A percentile compares a stretch with the other conserved stretches of the same genome.
Conservation (phyloP, 2,888 invertebrate genomes). For the Paralinhomoeus sp. region DNA sequence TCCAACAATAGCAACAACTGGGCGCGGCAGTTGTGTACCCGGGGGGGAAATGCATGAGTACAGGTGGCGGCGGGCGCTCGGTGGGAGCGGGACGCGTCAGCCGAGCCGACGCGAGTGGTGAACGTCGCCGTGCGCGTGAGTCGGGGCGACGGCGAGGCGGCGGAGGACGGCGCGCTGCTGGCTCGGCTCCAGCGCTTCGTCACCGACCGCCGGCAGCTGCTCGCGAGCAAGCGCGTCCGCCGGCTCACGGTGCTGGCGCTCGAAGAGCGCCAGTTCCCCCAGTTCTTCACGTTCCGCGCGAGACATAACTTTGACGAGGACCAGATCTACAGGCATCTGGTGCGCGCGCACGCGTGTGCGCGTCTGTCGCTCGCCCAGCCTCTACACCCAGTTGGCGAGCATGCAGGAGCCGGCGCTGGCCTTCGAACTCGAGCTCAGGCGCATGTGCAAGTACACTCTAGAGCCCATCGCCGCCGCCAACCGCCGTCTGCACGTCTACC, state of each 20-base stretch:
- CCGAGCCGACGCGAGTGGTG: background rate
- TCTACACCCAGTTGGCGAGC: too few relatives aligned
- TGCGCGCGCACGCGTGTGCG: too few relatives aligned
- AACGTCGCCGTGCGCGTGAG: background rate
- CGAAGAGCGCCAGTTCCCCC: constrained; percentile 33
- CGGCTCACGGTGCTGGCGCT: constrained; percentile 72
- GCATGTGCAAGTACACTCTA: constrained; percentile 79
- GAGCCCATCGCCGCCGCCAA: constrained; percentile 86
- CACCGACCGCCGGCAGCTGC: background rate
- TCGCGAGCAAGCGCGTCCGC: constrained; percentile 40
- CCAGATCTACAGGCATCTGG: constrained; percentile 54
- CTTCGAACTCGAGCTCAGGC: constrained; percentile 79
- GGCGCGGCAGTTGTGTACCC: too few relatives aligned
- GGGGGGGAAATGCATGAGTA: too few relatives aligned
- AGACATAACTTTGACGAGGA: constrained; percentile 73
- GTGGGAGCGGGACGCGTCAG: too few relatives aligned
- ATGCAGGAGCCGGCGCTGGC: constrained; percentile 84
- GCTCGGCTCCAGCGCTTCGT: background rate
- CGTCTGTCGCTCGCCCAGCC: too few relatives aligned
- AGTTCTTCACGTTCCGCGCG: constrained; percentile 40
- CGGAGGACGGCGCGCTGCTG: background rate
- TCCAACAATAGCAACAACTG: too few relatives aligned
- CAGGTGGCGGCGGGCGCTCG: too few relatives aligned
- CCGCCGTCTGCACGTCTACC: constrained; percentile 76
- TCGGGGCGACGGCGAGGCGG: background rate